Percentiles rank a stretch among this genome's conserved stretches.
These are phyloP conservation scores for Clivina fossor DNA, from an alignment of 2,888 invertebrate species.

Conservation along the genomic window DNA sequence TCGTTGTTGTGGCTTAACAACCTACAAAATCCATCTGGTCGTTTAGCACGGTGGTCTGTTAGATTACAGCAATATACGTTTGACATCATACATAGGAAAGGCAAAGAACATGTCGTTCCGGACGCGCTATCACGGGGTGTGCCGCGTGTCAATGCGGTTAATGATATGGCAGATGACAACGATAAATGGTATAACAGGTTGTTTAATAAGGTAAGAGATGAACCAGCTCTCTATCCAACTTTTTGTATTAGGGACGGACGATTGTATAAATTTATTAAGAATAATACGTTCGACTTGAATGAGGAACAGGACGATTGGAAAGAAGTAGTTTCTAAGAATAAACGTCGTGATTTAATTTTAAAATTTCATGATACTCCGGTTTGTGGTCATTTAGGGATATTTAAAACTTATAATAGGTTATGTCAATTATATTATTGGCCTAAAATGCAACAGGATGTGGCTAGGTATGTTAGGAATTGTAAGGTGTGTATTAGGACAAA, in stretches of 20 bases:
- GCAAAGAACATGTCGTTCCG: conserved; percentile 42
- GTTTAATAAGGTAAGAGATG: conserved; percentile 1
- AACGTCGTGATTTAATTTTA: conserved; percentile 25
- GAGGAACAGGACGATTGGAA: conserved; percentile 37
- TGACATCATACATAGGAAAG: conserved; percentile 42
- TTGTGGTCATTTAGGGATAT: conserved; percentile 40
- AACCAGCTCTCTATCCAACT: conserved; percentile 26
- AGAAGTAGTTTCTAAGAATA: conserved; percentile 35
- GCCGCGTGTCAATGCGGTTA: background rate
- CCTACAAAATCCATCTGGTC: conserved; percentile 8
- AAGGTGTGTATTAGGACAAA: conserved; percentile 39
- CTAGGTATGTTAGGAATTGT: conserved; percentile 40
- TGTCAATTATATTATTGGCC: conserved; percentile 43
- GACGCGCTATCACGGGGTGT: conserved; percentile 44
- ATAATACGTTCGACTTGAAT: conserved; percentile 3
- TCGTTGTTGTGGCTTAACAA: background rate
- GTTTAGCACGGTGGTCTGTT: conserved; percentile 12
- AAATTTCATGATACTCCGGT: conserved; percentile 41
- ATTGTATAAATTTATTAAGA: conserved; percentile 27
- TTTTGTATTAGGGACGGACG: conserved; percentile 26
- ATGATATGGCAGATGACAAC: background rate
- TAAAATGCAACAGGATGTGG: conserved; percentile 39
- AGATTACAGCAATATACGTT: conserved; percentile 40
- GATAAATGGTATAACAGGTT: conserved; percentile 29
- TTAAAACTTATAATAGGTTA: conserved; percentile 38